phyloP scores from a whole-genome alignment of 2,113 vertebrate genomes.

The Pseudopipra pipra region DNA sequence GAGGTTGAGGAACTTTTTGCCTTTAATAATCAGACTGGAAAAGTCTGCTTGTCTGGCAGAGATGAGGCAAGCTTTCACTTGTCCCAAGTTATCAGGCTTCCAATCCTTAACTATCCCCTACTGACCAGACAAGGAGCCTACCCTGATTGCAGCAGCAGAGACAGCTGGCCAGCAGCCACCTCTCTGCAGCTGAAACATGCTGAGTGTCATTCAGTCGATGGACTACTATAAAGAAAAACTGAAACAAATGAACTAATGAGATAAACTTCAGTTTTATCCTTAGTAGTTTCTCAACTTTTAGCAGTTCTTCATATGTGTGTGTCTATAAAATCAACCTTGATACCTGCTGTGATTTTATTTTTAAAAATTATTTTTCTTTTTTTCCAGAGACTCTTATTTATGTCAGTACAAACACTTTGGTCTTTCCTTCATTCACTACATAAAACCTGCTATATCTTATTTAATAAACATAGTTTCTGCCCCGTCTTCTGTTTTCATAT shows the following conservation, averaged over 20 bases:
- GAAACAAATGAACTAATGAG: not conserved
- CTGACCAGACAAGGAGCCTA: not conserved
- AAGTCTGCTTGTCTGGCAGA: constrained; percentile 13
- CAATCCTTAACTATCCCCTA: not conserved
- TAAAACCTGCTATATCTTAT: not conserved
- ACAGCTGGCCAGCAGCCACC: constrained; percentile 58
- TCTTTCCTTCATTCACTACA: not conserved
- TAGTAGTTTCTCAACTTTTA: not conserved
- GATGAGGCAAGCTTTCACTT: not conserved
- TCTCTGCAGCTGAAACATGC: constrained; percentile 40
- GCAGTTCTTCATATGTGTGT: not conserved
- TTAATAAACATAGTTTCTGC: not conserved
- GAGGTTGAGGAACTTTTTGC: constrained; percentile 13
- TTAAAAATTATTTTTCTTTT: not conserved
- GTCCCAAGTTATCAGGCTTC: not conserved
- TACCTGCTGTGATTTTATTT: not conserved
- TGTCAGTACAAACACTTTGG: not conserved
- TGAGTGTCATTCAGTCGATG: not conserved
- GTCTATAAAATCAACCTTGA: not conserved
- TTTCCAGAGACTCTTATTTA: not conserved
- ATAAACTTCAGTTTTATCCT: not conserved
- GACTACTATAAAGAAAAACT: not conserved
- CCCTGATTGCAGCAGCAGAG: constrained; percentile 7
- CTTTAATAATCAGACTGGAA: constrained; percentile 1
- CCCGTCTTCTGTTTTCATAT: not conserved